Evolutionary conservation across 2,888 invertebrate species (phyloP).

Genomic region (Parnassius mnemosyne): DNA sequence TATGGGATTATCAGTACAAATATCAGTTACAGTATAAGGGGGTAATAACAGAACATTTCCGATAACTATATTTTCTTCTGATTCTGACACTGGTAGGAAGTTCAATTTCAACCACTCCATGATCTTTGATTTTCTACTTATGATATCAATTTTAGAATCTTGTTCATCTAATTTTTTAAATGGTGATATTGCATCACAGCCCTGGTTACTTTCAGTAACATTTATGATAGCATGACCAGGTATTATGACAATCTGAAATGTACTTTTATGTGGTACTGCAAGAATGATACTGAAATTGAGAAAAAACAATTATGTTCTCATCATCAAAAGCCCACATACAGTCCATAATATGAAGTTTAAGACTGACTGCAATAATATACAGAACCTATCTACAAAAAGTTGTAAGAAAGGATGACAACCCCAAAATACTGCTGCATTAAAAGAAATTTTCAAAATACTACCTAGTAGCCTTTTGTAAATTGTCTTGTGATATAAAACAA

Average conservation of each 20-base stretch:
- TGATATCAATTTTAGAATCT: conserved; percentile 36
- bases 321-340: neutral
- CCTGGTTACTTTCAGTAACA: conserved; percentile 38
- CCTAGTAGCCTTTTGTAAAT: no score
- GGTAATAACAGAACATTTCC: conserved; percentile 57
- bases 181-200: conserved; percentile 37
- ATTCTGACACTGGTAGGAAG: conserved; percentile 54
- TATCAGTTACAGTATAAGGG: conserved; percentile 54
- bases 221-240: conserved; percentile 61
- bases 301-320: neutral
- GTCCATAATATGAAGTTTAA: no score
- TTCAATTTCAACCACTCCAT: conserved; percentile 62
- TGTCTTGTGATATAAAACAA: no score
- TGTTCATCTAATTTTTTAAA: conserved; percentile 31
- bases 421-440: no score
- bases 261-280: conserved; percentile 44
- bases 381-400: no score
- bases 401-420: no score
- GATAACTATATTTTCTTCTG: conserved; percentile 53
- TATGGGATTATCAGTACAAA: conserved; percentile 63
- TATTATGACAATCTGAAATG: conserved; percentile 49
- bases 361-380: no score
- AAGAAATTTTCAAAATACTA: no score
- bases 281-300: conserved; percentile 59
- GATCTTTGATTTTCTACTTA: conserved; percentile 47